A percentile compares a stretch with the other conserved stretches of the same genome.
Conservation (phyloP, 2,888 invertebrate genomes). For the Labia minor region DNA sequence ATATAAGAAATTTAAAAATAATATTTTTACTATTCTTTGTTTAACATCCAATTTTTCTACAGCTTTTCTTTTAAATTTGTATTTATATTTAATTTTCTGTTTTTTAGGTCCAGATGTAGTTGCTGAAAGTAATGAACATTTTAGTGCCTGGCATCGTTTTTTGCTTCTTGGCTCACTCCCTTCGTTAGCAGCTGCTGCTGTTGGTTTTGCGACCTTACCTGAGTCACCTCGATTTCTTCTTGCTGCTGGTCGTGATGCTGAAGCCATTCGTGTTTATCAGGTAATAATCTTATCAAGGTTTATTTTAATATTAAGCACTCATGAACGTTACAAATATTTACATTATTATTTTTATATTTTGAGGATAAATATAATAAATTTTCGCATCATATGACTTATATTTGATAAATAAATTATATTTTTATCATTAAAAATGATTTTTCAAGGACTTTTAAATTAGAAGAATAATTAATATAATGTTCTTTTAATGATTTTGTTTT, state of each 20-base stretch:
- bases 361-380: neutral
- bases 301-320: neutral
- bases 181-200: slow-evolving; percentile 54
- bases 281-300: too few relatives aligned
- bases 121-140: slow-evolving; percentile 61
- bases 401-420: too few relatives aligned
- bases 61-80: too few relatives aligned
- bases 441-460: too few relatives aligned
- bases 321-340: neutral
- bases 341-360: neutral
- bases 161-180: slow-evolving; percentile 59
- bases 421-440: too few relatives aligned
- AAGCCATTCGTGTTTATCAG: slow-evolving; percentile 67
- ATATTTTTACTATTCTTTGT: too few relatives aligned
- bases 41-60: too few relatives aligned
- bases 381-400: too few relatives aligned
- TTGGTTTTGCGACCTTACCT: slow-evolving; percentile 60
- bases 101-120: slow-evolving; percentile 56
- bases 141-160: slow-evolving; percentile 64
- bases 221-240: slow-evolving; percentile 64
- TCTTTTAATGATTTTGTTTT: too few relatives aligned
- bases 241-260: slow-evolving; percentile 63
- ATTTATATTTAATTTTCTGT: too few relatives aligned
- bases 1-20: too few relatives aligned
- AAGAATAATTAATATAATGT: too few relatives aligned